phyloP scores from a whole-genome alignment of 2,888 invertebrate genomes.

The Hyposoter dolosus region DNA sequence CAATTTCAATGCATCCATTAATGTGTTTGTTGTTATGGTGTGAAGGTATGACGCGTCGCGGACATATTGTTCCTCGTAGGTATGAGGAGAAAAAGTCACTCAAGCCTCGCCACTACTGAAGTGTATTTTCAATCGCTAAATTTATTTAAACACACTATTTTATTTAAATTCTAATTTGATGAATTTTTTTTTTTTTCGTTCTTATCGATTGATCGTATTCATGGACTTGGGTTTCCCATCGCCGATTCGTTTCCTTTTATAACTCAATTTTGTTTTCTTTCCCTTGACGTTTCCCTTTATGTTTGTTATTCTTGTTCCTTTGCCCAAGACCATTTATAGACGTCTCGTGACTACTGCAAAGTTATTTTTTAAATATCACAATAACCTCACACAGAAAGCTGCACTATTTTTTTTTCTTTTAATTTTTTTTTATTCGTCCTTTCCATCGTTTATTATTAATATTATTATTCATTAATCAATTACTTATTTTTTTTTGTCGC shows the following conservation, averaged over 20 bases:
- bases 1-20: conserved; percentile 23
- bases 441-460: conserved; percentile 57
- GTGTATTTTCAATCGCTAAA: conserved; percentile 65
- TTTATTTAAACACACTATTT: conserved; percentile 56
- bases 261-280: conserved; percentile 73
- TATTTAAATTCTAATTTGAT: conserved; percentile 57
- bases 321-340: conserved; percentile 54
- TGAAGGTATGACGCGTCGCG: conserved; percentile 36
- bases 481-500: conserved; percentile 52
- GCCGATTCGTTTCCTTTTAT: conserved; percentile 65
- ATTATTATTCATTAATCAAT: conserved; percentile 65
- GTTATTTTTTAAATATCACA: conserved; percentile 83
- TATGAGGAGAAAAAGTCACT: conserved; percentile 75
- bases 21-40: conserved; percentile 23
- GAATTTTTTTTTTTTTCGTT: conserved; percentile 69
- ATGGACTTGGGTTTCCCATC: conserved; percentile 59
- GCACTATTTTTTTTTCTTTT: conserved; percentile 75
- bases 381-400: conserved; percentile 84
- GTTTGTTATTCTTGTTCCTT: neutral
- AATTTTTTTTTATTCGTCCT: conserved; percentile 31
- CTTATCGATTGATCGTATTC: conserved; percentile 73
- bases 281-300: conserved; percentile 58
- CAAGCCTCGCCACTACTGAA: conserved; percentile 78
- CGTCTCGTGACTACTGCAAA: conserved; percentile 67
- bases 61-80: conserved; percentile 34